Conservation (phyloP, 37 sponge, comb jelly and placozoan genomes). For the Haliclona indistincta region DNA sequence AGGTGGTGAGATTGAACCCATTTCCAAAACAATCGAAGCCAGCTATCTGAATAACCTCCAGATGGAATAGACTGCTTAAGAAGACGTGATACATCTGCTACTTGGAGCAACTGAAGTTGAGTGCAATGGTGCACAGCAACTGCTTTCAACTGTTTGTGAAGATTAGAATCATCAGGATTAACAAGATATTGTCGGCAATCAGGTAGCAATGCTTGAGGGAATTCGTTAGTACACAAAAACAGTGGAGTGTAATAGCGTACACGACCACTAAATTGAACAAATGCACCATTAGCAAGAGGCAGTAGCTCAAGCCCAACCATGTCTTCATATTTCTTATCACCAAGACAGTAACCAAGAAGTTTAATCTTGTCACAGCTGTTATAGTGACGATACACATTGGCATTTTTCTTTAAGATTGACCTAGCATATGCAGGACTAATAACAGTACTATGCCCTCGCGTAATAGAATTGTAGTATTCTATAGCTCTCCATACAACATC, state of each 20-base stretch:
- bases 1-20: slow-evolving; percentile 20
- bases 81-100: not conserved
- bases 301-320: slow-evolving; percentile 27
- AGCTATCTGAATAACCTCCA: not conserved
- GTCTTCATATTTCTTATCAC: slow-evolving; percentile 33
- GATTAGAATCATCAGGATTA: not conserved
- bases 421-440: slow-evolving; percentile 23
- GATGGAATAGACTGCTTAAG: slow-evolving; percentile 6
- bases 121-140: slow-evolving; percentile 17
- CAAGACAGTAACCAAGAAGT: slow-evolving; percentile 51
- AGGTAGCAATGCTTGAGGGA: slow-evolving; percentile 26
- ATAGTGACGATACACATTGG: slow-evolving; percentile 12
- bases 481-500: slow-evolving; percentile 19
- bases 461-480: not conserved
- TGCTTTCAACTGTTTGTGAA: not conserved
- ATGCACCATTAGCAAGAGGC: slow-evolving; percentile 43
- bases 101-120: slow-evolving; percentile 9
- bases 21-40: slow-evolving; percentile 35
- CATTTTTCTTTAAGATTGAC: not conserved
- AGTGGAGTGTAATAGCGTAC: not conserved
- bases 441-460: not conserved
- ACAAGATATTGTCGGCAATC: slow-evolving; percentile 20
- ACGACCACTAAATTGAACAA: slow-evolving; percentile 14
- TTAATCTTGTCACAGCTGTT: slow-evolving; percentile 12
- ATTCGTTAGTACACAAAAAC: slow-evolving; percentile 29